Evolutionary conservation across 2,113 vertebrate species (phyloP), one percentile per base, ranked within the genome.

Genomic region (Emydocephalus ijimae): DNA sequence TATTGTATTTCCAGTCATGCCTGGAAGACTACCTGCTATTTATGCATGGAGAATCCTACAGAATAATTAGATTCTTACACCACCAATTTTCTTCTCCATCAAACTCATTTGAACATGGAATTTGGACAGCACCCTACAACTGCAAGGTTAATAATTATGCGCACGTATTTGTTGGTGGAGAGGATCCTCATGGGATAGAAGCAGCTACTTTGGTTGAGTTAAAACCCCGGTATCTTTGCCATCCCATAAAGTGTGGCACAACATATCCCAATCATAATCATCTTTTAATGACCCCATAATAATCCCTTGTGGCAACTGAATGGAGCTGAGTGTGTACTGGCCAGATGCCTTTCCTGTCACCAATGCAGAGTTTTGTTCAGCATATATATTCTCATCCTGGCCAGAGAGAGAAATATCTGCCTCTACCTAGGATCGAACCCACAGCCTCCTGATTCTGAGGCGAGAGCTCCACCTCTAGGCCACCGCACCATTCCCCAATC

Each of bases 51-150:
- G 94, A 94, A 95, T 96, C 96, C 59, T 95, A 94, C 94, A 94
- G 0, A 85, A 64, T 96, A 96, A 96, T 96, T 97, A 94, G 95
- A 94, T 96, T 96, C 93, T 11, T 61, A 92, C 95, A 95, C 94
- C 95, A 91, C 94, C 93, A n/a, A 95, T 97, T 97, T 97, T 96
- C 96, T 94, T 92, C 95, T 94, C 92, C 95, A 94, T 92, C 90
- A 95, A 96, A 96, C 94, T 93, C 96, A 93, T 96, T 94, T 95
- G 94, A 93, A 95, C 87, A 59, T 95, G 93, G 95, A 93, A 95
- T 93, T n/a, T 48, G 0, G 94, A 85, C 92, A 93, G 93, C 90
- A 54, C 95, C 94, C 94, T 91, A 96, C 61, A 29, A 64, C 61
- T 29, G 61, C 26, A 29, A 26, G 10, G 26, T 29, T 64, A 61